Conservation (phyloP, 2,888 invertebrate genomes). For the Mimas tiliae region DNA sequence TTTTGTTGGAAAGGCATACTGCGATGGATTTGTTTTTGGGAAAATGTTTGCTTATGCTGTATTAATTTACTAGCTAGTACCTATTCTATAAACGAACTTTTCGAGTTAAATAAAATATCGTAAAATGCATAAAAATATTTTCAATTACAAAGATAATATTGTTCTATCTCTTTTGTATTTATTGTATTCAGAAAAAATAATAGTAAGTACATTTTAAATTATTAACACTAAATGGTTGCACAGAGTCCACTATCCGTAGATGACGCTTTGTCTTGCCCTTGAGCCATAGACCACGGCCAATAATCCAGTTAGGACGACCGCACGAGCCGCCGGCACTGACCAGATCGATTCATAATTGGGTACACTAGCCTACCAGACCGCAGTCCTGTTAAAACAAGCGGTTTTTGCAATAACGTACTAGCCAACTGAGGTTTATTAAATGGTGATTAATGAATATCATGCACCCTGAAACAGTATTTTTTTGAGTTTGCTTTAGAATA, state of each 20-base stretch:
- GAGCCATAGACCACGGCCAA: constrained; percentile 45
- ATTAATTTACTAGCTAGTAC: neutral
- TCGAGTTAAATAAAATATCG: no score
- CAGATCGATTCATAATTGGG: constrained; percentile 80
- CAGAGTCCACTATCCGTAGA: neutral
- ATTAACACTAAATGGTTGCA: no score
- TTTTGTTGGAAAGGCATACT: constrained; percentile 9
- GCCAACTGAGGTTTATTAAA: constrained; percentile 15
- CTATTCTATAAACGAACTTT: no score
- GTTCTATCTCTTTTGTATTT: no score
- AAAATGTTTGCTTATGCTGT: neutral
- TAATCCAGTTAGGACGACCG: constrained; percentile 76
- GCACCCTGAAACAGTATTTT: neutral
- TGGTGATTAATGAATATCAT: neutral
- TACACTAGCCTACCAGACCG: constrained; percentile 65
- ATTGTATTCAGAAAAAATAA: neutral
- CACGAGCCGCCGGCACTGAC: constrained; percentile 62
- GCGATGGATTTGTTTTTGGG: neutral
- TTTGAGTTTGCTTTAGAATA: neutral
- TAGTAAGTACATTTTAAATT: no score
- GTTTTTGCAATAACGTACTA: constrained; percentile 13
- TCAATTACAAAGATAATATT: no score
- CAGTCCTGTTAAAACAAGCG: constrained; percentile 48
- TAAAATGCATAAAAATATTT: no score
- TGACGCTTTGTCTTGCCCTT: constrained; percentile 30